Percentiles rank a stretch among this genome's conserved stretches.
Evolutionary conservation across 37 sponge, comb jelly and placozoan genomes (phyloP).

Genomic region (Geodia barretti): DNA sequence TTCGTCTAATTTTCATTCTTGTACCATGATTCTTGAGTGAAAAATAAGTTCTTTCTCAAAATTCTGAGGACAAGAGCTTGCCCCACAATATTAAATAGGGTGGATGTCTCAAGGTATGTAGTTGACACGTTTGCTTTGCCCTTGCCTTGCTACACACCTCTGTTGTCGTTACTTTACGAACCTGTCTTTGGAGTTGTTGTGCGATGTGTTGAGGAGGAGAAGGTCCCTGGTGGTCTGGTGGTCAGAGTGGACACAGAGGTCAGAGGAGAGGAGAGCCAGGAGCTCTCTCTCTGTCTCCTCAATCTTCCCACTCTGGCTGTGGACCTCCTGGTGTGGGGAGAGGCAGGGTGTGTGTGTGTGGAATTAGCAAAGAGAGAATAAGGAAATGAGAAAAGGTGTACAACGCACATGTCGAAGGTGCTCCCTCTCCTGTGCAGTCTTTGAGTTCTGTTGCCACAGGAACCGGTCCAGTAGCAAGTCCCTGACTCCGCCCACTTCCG

Average conservation of each 20-base stretch:
- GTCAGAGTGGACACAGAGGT: slow-evolving; percentile 32
- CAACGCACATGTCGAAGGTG: slow-evolving; percentile 32
- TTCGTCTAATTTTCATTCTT: too few relatives aligned
- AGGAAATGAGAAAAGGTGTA: not conserved
- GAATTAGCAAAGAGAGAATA: not conserved
- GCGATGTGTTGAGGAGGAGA: slow-evolving; percentile 36
- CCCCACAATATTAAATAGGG: too few relatives aligned
- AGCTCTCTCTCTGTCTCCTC: slow-evolving; percentile 41
- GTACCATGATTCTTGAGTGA: too few relatives aligned
- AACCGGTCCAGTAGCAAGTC: slow-evolving; percentile 53
- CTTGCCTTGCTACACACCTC: too few relatives aligned
- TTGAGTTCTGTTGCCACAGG: slow-evolving; percentile 52
- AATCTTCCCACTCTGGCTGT: slow-evolving; percentile 36
- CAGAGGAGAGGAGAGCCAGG: slow-evolving; percentile 36
- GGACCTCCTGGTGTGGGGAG: slow-evolving; percentile 24
- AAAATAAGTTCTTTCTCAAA: too few relatives aligned
- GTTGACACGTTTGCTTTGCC: too few relatives aligned
- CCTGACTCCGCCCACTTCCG: slow-evolving; percentile 54
- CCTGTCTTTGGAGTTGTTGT: slow-evolving; percentile 58
- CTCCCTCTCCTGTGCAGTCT: slow-evolving; percentile 53
- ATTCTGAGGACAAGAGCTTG: too few relatives aligned
- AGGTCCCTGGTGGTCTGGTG: slow-evolving; percentile 31
- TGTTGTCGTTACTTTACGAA: not conserved
- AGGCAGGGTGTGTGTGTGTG: too few relatives aligned
- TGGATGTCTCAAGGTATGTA: too few relatives aligned